Percentiles rank a stretch among this genome's conserved stretches.
Conservation (phyloP, 2,113 vertebrate genomes). For the Anthoscopus minutus region DNA sequence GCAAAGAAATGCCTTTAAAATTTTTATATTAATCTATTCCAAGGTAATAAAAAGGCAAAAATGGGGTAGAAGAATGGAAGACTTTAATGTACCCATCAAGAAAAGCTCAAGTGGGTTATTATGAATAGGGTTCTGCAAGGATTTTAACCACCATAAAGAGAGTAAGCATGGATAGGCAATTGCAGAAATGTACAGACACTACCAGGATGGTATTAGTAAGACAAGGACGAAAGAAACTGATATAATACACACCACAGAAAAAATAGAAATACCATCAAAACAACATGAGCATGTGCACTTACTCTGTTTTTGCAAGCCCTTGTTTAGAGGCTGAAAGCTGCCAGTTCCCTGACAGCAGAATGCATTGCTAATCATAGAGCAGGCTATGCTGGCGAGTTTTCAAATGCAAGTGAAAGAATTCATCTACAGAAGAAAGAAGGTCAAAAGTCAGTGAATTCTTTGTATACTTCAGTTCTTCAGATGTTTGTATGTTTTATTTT, state of each 20-base stretch:
- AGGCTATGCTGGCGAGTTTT: background rate
- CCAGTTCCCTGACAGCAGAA: background rate
- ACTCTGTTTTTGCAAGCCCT: background rate
- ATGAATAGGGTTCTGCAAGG: slow-evolving; percentile 1
- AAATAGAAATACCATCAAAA: background rate
- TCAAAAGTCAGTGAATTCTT: background rate
- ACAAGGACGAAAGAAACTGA: background rate
- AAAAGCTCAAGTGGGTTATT: slow-evolving; percentile 5
- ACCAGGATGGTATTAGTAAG: background rate
- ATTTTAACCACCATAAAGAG: background rate
- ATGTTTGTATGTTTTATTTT: background rate
- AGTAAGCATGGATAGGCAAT: background rate
- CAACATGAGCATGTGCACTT: background rate
- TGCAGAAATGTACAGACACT: background rate
- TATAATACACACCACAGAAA: background rate
- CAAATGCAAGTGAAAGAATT: background rate
- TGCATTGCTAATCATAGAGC: background rate
- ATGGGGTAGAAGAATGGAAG: background rate
- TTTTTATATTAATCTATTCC: background rate
- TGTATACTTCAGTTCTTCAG: background rate
- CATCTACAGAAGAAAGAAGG: background rate
- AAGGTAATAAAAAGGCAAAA: slow-evolving; percentile 32
- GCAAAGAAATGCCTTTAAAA: slow-evolving; percentile 6
- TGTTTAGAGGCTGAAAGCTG: background rate
- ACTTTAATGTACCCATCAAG: slow-evolving; percentile 28